Conservation (phyloP, 2,113 vertebrate genomes). For the Tympanuchus pallidicinctus region DNA sequence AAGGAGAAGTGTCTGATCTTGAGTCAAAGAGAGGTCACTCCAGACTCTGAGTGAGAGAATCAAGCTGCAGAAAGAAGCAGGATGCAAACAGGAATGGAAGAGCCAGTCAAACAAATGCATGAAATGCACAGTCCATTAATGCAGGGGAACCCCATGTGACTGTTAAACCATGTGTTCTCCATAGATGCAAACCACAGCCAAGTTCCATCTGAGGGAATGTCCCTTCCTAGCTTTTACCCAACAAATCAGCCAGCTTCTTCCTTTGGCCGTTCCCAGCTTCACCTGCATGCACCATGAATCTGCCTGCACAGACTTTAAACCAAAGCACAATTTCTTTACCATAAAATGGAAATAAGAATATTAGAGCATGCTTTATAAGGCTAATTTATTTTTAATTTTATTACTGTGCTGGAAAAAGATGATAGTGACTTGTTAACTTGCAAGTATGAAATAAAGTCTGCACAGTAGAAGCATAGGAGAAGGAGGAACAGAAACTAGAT, state of each 20-base stretch:
- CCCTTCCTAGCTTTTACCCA: neutral
- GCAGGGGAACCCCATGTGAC: neutral
- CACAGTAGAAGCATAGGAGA: neutral
- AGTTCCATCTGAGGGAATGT: neutral
- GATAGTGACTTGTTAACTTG: neutral
- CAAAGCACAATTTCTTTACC: neutral
- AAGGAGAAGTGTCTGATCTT: neutral
- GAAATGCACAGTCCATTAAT: neutral
- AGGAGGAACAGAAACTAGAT: neutral
- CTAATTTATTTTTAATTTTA: neutral
- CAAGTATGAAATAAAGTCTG: neutral
- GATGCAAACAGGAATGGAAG: neutral
- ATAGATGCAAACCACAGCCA: rapidly evolving
- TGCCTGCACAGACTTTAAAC: neutral
- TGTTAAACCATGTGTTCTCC: neutral
- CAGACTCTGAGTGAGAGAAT: neutral
- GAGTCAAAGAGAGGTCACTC: neutral
- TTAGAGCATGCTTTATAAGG: neutral
- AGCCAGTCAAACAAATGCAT: neutral
- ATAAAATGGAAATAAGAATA: neutral
- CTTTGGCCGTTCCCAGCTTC: neutral
- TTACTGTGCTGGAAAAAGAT: neutral
- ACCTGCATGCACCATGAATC: neutral
- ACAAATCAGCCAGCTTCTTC: neutral
- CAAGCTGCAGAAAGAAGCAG: neutral